phyloP scores from a whole-genome alignment of 2,113 vertebrate species.

The Podilymbus podiceps region DNA sequence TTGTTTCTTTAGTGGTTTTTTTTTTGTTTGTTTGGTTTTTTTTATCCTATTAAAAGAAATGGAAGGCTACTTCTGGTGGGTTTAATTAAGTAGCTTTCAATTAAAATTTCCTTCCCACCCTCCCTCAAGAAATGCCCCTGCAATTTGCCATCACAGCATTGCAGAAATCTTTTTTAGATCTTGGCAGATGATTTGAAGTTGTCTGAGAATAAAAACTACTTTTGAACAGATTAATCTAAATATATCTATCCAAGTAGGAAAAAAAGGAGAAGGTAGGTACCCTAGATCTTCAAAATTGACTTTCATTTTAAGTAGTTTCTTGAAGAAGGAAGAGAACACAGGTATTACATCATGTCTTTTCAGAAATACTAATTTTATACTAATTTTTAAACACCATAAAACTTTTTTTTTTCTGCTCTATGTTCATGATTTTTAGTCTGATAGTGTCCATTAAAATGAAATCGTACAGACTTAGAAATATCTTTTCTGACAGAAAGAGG shows the following conservation, averaged over 20 bases:
- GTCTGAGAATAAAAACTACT: constrained; percentile 11
- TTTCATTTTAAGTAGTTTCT: background rate
- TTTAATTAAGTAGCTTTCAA: constrained; percentile 3
- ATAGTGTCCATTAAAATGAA: background rate
- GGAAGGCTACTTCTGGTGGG: background rate
- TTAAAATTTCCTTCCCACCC: background rate
- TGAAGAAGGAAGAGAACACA: background rate
- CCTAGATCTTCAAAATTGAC: background rate
- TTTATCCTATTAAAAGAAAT: background rate
- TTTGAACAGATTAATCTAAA: background rate
- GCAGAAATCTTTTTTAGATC: background rate
- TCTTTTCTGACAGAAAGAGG: background rate
- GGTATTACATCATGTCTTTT: background rate
- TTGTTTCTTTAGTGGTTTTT: too few species aligned
- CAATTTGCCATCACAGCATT: background rate
- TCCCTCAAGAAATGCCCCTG: background rate
- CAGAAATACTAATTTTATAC: background rate
- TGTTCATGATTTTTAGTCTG: background rate
- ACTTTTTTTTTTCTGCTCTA: background rate
- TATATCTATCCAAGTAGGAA: background rate
- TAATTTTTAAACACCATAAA: background rate
- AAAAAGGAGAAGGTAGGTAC: background rate
- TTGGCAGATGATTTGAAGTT: background rate
- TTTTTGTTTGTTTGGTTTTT: background rate
- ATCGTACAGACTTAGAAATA: background rate